A percentile compares a stretch with the other conserved stretches of the same genome.
phyloP scores from a whole-genome alignment of 2,797 vertebrate species.

The Rachycentron canadum region DNA sequence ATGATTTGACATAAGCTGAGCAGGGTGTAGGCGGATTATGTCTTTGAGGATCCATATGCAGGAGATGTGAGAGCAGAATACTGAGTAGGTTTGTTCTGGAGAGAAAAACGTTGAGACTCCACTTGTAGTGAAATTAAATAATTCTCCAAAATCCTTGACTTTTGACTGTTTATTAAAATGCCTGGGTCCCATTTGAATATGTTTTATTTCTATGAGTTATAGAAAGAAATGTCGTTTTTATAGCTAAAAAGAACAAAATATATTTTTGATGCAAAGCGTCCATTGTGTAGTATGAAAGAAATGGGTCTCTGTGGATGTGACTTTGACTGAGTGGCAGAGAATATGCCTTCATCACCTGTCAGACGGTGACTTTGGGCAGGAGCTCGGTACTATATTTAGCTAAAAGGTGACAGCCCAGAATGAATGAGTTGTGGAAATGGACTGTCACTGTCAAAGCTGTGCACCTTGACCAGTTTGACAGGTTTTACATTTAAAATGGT shows the following conservation, averaged over 20 bases:
- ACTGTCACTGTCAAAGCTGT: slow-evolving; percentile 31
- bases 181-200: not conserved
- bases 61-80: slow-evolving; percentile 34
- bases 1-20: slow-evolving; percentile 56
- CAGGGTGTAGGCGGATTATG: slow-evolving; percentile 53
- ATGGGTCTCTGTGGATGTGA: not conserved
- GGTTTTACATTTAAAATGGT: slow-evolving; percentile 62
- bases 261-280: not conserved
- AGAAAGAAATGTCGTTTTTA: not conserved
- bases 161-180: slow-evolving; percentile 15
- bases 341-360: slow-evolving; percentile 67
- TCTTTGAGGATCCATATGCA: slow-evolving; percentile 54
- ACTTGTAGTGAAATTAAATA: slow-evolving; percentile 33
- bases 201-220: not conserved
- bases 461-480: slow-evolving; percentile 29
- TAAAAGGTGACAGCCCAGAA: slow-evolving; percentile 59
- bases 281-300: slow-evolving; percentile 30
- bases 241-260: slow-evolving; percentile 8
- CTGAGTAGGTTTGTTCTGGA: slow-evolving; percentile 47
- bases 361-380: slow-evolving; percentile 32
- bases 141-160: slow-evolving; percentile 14
- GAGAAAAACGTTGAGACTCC: slow-evolving; percentile 23
- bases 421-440: slow-evolving; percentile 56
- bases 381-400: slow-evolving; percentile 65
- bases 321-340: slow-evolving; percentile 55